phyloP scores from a whole-genome alignment of 1,140 invertebrate species.

The Planococcus citri region DNA sequence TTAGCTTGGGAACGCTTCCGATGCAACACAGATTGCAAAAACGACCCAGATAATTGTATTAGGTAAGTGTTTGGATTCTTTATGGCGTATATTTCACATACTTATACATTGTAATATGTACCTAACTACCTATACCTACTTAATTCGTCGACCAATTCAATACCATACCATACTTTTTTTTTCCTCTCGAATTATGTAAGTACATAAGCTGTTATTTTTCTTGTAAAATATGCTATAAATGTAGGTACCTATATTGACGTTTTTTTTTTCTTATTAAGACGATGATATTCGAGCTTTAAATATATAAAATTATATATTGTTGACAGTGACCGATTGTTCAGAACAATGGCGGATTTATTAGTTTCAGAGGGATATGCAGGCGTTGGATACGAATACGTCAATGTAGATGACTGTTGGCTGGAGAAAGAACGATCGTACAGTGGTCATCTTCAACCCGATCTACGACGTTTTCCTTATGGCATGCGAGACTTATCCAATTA shows the following conservation, averaged over 20 bases:
- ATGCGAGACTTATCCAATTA: constrained; percentile 82
- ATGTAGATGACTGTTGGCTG: constrained; percentile 93
- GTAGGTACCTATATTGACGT: too few species aligned
- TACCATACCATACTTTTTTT: too few species aligned
- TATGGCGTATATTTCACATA: too few species aligned
- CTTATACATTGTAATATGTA: too few species aligned
- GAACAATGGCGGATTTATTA: constrained; percentile 80
- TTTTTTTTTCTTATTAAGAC: too few species aligned
- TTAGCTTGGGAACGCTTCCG: constrained; percentile 85
- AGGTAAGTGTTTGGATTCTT: constrained; percentile 46
- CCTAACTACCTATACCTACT: too few species aligned
- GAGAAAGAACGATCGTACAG: constrained; percentile 59
- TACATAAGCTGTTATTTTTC: too few species aligned
- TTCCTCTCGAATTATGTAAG: too few species aligned
- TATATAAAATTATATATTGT: constrained; percentile 18
- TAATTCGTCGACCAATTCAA: too few species aligned
- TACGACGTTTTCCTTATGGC: constrained; percentile 76
- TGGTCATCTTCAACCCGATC: constrained; percentile 73
- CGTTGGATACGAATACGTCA: constrained; percentile 83
- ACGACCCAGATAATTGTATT: constrained; percentile 85
- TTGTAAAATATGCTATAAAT: too few species aligned
- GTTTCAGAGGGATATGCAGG: constrained; percentile 78
- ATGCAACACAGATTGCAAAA: constrained; percentile 85
- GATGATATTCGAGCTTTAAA: too few species aligned
- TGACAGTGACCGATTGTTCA: constrained; percentile 77